Percentiles rank a stretch among this genome's conserved stretches.
Conservation (phyloP, 2,888 invertebrate species). For the Trichopoda pennipes region DNA sequence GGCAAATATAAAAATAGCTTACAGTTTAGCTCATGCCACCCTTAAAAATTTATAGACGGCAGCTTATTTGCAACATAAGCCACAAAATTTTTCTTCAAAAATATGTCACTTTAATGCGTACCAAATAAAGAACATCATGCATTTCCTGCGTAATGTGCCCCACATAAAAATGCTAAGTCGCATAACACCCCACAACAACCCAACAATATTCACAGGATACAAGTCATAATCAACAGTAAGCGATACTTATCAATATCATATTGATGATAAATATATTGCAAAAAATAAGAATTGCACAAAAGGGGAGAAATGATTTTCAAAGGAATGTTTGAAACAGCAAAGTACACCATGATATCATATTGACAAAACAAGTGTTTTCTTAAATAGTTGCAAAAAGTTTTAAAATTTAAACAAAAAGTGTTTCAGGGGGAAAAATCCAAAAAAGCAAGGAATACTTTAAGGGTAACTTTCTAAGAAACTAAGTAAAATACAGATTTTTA, state of each 20-base stretch:
- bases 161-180: background rate
- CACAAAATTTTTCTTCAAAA: constrained; percentile 70
- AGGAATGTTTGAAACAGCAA: background rate
- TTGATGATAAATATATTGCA: constrained; percentile 37
- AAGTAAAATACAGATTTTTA: background rate
- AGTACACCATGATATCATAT: constrained; percentile 44
- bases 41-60: constrained; percentile 55
- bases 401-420: constrained; percentile 44
- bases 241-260: constrained; percentile 68
- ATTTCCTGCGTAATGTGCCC: constrained; percentile 50
- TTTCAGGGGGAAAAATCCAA: no score
- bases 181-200: background rate
- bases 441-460: constrained; percentile 35
- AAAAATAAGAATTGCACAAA: background rate
- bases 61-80: constrained; percentile 71
- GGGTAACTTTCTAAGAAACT: constrained; percentile 9
- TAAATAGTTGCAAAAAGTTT: constrained; percentile 49
- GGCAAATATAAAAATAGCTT: constrained; percentile 49
- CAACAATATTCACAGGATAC: constrained; percentile 21
- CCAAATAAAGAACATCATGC: constrained; percentile 67
- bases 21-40: constrained; percentile 47
- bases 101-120: constrained; percentile 71
- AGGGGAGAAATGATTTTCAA: background rate
- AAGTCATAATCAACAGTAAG: constrained; percentile 67
- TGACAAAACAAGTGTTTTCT: constrained; percentile 39